A percentile compares a stretch with the other conserved stretches of the same genome.
Conservation (phyloP, 2,797 vertebrate genomes). For the Sphenodon punctatus region DNA sequence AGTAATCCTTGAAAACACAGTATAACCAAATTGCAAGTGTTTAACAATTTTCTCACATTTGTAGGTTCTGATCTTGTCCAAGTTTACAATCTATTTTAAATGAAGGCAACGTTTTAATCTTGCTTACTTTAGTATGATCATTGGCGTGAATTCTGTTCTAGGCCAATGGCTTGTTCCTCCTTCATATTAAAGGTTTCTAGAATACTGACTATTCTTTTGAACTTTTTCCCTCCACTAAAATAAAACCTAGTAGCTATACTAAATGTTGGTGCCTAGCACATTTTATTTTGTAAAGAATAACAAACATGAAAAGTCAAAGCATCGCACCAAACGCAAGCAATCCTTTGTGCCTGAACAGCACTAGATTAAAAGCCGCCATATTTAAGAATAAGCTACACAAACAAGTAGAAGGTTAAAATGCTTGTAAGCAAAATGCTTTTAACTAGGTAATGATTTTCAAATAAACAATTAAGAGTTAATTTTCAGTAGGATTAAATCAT, state of each 20-base stretch:
- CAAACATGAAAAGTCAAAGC: not conserved
- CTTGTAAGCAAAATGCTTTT: too few species aligned
- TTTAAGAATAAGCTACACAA: too few species aligned
- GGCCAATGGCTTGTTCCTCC: not conserved
- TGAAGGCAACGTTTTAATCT: not conserved
- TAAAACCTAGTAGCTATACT: not conserved
- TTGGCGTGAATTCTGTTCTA: not conserved
- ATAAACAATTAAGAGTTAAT: too few species aligned
- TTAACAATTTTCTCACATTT: not conserved
- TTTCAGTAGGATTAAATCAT: too few species aligned
- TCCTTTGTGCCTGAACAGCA: too few species aligned
- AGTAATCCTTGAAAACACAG: not conserved
- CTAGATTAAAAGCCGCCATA: too few species aligned
- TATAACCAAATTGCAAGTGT: not conserved
- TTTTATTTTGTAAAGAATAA: not conserved
- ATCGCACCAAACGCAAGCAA: too few species aligned
- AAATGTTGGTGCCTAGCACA: not conserved
- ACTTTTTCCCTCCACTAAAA: not conserved
- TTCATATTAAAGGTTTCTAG: not conserved
- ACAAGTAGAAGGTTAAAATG: too few species aligned
- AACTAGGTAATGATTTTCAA: too few species aligned
- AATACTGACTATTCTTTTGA: not conserved
- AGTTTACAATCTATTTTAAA: not conserved
- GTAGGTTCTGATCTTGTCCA: not conserved
- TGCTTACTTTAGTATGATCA: not conserved